Conservation (phyloP, 2,888 invertebrate species). For the Eudasyphora cyanicolor region DNA sequence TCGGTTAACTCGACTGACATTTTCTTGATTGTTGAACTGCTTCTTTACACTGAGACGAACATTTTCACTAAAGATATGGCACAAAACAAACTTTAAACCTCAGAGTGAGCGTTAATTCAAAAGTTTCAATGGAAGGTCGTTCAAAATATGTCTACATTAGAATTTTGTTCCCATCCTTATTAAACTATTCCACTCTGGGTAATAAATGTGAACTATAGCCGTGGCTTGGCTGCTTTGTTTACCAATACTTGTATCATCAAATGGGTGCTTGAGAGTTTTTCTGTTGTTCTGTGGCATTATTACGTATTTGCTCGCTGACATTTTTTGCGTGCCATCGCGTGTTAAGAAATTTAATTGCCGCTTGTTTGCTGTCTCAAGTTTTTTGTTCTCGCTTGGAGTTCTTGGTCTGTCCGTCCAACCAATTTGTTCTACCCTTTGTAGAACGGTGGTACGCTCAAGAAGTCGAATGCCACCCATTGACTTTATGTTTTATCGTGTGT, state of each 20-base stretch:
- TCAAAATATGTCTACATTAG: no score
- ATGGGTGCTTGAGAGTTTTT: conserved; percentile 18
- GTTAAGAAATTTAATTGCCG: conserved; percentile 65
- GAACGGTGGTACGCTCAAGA: conserved; percentile 7
- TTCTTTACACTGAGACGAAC: no score
- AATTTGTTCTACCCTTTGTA: conserved; percentile 24
- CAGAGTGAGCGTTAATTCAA: no score
- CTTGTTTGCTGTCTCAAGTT: conserved; percentile 46
- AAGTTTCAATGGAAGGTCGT: no score
- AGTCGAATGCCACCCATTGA: conserved; percentile 59
- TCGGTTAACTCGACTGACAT: no score
- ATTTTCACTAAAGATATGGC: no score
- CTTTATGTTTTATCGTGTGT: conserved; percentile 55
- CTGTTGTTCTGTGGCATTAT: background rate
- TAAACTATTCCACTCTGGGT: no score
- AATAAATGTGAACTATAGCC: background rate
- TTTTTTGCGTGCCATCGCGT: conserved; percentile 65
- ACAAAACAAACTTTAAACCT: no score
- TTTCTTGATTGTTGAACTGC: no score
- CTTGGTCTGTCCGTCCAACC: conserved; percentile 13
- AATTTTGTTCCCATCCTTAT: no score
- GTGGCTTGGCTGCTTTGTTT: background rate
- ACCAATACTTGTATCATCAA: background rate
- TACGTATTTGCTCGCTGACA: conserved; percentile 52
- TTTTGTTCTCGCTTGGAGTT: background rate